phyloP scores from a whole-genome alignment of 1,140 invertebrate genomes.

The Lanistes nyassanus region DNA sequence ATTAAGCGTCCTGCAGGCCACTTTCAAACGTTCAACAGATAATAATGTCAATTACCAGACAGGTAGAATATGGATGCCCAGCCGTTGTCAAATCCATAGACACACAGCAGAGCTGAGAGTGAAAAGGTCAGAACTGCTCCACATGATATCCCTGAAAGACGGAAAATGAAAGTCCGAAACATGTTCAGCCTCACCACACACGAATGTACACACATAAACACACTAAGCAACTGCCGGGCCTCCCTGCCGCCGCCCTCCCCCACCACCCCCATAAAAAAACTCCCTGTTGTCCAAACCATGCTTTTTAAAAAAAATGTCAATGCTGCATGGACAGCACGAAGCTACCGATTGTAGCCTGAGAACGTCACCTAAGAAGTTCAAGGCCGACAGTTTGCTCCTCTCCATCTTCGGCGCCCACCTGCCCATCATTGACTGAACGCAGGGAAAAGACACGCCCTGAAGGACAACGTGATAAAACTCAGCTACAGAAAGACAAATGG shows the following conservation, averaged over 20 bases:
- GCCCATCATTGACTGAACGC: constrained; percentile 84
- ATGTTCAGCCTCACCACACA: no score
- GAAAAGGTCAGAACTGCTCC: constrained; percentile 46
- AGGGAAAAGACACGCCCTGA: constrained; percentile 87
- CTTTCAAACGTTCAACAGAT: no score
- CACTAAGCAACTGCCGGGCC: not conserved
- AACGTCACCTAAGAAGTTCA: constrained; percentile 48
- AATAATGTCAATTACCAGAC: constrained; percentile 36
- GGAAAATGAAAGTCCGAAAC: not conserved
- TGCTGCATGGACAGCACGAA: not conserved
- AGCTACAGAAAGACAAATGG: no score
- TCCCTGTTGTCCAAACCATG: no score
- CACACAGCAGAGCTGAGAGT: constrained; percentile 55
- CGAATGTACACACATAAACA: no score
- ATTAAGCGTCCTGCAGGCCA: no score
- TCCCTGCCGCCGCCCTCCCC: not conserved
- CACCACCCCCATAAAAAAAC: no score
- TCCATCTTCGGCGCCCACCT: constrained; percentile 85
- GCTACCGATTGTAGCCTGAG: not conserved
- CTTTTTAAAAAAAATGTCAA: not conserved
- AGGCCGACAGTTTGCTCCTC: constrained; percentile 68
- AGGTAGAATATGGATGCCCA: constrained; percentile 61
- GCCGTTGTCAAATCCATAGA: constrained; percentile 51
- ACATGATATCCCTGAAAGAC: constrained; percentile 25
- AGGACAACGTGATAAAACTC: not conserved